Conservation (phyloP, 2,113 vertebrate genomes). For the Clarias macrocephalus region DNA sequence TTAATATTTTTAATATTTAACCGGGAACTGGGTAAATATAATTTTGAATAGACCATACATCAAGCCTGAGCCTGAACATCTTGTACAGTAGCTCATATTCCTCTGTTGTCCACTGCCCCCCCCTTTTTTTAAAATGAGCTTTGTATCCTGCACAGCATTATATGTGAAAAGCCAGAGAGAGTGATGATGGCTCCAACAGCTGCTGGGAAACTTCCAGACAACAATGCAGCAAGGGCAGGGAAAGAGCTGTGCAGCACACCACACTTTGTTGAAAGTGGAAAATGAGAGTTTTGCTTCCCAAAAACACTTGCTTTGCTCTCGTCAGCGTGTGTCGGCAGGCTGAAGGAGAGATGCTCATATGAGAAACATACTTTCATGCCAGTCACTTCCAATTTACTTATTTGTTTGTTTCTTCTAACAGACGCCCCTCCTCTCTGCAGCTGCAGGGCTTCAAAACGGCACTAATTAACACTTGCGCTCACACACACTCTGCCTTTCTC, state of each 20-base stretch:
- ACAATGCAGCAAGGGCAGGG: conserved; percentile 4
- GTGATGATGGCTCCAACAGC: conserved; percentile 22
- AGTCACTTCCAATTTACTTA: conserved; percentile 58
- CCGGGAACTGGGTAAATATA: neutral
- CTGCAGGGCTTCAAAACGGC: conserved; percentile 38
- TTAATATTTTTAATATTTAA: neutral
- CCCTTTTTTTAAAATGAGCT: neutral
- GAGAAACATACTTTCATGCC: conserved; percentile 55
- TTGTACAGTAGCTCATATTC: neutral
- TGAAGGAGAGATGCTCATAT: conserved; percentile 45
- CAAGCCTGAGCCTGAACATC: neutral
- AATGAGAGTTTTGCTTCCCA: conserved; percentile 52
- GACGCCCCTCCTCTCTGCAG: conserved; percentile 12
- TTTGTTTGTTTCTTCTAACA: conserved; percentile 59
- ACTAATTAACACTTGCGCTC: conserved; percentile 53
- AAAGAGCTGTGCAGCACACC: conserved; percentile 5
- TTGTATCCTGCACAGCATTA: conserved; percentile 5
- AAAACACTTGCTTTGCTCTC: conserved; percentile 22
- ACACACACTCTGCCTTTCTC: conserved; percentile 28
- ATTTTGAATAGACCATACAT: neutral
- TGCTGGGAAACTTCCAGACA: conserved; percentile 25
- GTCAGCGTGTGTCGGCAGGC: conserved; percentile 56
- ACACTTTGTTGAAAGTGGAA: conserved; percentile 59
- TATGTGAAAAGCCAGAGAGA: conserved; percentile 4
- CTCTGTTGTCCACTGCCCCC: neutral